Conservation (phyloP, 2,888 invertebrate genomes). For the Himalopsyche anomala region DNA sequence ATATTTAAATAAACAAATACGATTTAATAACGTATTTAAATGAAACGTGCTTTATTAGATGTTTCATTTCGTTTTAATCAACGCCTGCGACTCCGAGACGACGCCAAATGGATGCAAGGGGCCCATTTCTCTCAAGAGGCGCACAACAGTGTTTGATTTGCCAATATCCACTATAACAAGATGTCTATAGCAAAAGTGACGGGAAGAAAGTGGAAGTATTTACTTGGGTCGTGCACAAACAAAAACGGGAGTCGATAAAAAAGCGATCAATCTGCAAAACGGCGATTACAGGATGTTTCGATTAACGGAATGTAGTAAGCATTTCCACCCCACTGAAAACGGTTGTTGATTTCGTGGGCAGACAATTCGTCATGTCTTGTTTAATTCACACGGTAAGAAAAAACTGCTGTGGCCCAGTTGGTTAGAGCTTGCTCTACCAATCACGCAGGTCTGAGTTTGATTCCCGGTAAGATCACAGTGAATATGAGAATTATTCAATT, state of each 20-base stretch:
- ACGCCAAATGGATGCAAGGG: background rate
- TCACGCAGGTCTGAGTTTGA: too few relatives aligned
- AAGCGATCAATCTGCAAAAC: constrained; percentile 42
- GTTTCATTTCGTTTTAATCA: background rate
- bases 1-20: too few relatives aligned
- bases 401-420: too few relatives aligned
- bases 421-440: too few relatives aligned
- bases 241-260: constrained; percentile 36
- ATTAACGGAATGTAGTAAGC: constrained; percentile 41
- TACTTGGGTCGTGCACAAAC: constrained; percentile 14
- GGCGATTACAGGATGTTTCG: constrained; percentile 44
- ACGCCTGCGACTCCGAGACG: background rate
- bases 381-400: too few relatives aligned
- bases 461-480: too few relatives aligned
- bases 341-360: background rate
- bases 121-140: background rate
- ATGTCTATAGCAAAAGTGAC: constrained; percentile 42
- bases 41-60: background rate
- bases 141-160: background rate
- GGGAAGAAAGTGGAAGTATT: constrained; percentile 38
- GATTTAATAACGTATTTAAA: background rate
- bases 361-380: background rate
- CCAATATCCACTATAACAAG: constrained; percentile 27
- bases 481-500: too few relatives aligned
- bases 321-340: constrained; percentile 24